These are phyloP conservation scores for Podilymbus podiceps DNA, from an alignment of 2,113 vertebrate genomes.

Conservation along the genomic window DNA sequence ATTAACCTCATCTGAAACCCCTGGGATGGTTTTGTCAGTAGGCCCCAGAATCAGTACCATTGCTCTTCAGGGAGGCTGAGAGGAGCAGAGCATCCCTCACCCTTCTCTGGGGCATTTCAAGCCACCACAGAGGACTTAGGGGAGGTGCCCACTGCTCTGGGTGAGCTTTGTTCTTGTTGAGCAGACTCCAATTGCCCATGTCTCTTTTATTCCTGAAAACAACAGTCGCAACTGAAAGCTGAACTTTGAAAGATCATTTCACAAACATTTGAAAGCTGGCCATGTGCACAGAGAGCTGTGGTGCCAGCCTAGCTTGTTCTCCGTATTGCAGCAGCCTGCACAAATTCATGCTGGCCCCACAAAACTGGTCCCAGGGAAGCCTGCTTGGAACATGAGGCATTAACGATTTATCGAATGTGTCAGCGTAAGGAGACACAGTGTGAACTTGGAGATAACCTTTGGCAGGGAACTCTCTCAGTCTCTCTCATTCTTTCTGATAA, in stretches of 20 bases:
- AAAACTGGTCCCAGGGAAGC: neutral
- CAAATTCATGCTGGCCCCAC: neutral
- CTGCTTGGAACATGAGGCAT: neutral
- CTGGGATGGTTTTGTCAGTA: neutral
- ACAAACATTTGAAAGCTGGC: neutral
- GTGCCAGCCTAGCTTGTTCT: neutral
- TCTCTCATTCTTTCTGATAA: slow-evolving; percentile 40
- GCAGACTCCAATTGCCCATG: neutral
- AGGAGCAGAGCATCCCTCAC: neutral
- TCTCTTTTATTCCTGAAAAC: neutral
- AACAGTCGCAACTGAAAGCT: neutral
- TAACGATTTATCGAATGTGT: neutral
- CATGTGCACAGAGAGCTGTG: neutral
- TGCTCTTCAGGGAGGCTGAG: neutral
- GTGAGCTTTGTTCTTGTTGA: neutral
- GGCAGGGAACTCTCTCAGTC: slow-evolving; percentile 43
- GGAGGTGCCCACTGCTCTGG: neutral
- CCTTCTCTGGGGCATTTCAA: neutral
- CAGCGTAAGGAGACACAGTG: slow-evolving; percentile 14
- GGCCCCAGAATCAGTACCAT: neutral
- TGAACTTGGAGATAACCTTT: slow-evolving; percentile 66
- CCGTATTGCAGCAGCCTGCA: neutral
- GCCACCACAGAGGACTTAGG: neutral
- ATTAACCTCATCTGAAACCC: neutral
- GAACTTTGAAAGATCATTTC: neutral